Evolutionary conservation across 2,888 invertebrate species (phyloP).

Genomic region (Mythimna lalbum): DNA sequence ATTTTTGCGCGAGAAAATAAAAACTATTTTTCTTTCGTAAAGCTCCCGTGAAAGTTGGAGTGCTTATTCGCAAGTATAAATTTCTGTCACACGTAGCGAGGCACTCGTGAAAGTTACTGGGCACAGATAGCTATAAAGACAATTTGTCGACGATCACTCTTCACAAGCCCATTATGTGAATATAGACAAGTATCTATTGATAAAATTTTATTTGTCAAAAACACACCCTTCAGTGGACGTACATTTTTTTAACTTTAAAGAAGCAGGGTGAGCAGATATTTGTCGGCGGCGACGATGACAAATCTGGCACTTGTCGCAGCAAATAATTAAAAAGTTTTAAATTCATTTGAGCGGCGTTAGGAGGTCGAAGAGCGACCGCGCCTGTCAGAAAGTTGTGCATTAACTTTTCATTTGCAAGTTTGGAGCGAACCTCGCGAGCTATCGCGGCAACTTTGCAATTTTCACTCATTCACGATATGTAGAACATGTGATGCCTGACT

Average conservation of each 20-base stretch:
- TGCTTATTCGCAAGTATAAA: conserved; percentile 73
- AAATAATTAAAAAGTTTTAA: conserved; percentile 84
- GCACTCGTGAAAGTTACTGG: conserved; percentile 50
- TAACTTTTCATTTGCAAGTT: conserved; percentile 89
- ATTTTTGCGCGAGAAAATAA: conserved; percentile 60
- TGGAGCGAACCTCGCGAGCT: conserved; percentile 76
- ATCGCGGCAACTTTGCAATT: conserved; percentile 77
- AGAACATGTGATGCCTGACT: conserved; percentile 61
- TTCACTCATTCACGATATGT: conserved; percentile 74
- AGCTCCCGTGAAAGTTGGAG: conserved; percentile 65
- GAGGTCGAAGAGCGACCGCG: conserved; percentile 77
- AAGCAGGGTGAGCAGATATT: conserved; percentile 27
- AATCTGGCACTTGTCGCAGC: conserved; percentile 73
- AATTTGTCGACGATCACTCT: conserved; percentile 57
- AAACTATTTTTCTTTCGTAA: conserved; percentile 69
- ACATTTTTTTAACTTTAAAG: conserved; percentile 17
- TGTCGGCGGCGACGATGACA: conserved; percentile 65
- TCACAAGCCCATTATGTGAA: conserved; percentile 36
- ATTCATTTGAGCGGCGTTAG: conserved; percentile 78
- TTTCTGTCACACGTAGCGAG: conserved; percentile 68
- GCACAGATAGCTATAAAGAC: conserved; percentile 53
- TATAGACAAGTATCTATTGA: conserved; percentile 30
- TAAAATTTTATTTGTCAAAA: conserved; percentile 23
- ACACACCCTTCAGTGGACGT: background rate
- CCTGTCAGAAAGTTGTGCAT: conserved; percentile 84